Evolutionary conservation across 1,140 invertebrate genomes (phyloP), one percentile per base, ranked within the genome.

Genomic region (Anoplolepis gracilipes): DNA sequence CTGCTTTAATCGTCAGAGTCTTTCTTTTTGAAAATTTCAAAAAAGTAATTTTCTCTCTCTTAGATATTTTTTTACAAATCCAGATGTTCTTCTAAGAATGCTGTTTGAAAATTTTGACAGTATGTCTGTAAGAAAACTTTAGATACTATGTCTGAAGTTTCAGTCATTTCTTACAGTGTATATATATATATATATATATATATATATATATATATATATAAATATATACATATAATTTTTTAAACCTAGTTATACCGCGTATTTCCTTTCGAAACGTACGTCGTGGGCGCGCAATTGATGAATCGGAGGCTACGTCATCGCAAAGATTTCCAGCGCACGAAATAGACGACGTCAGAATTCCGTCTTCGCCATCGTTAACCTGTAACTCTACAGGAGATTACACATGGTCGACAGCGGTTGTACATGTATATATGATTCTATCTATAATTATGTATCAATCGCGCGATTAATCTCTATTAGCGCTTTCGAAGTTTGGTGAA

Each of bases 281-380:
- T 82, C 78, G 78, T 82, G 67, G 78, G 78, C 46, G 13, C 46
- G 46, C 78, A 55, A 82, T 82, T 82, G 78, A 82, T 82, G 55
- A 82, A 73, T 72, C 67, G 78, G 25, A 46, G 78, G 78, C 78
- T 82, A 67, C 61, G 78, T 82, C 78, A 82, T 82, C 67, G 67
- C 67, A 39, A 82, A 82, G 67, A 82, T 59, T 46, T 73, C 67
- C 36, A 73, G 65, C 67, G 46, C 36, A 25, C 67, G 36, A 73
- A 72, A 73, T 67, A 72, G 53, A 39, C 78, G 67, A 82, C 78
- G 73, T 67, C 67, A n/a, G n/a, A n/a, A n/a, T n/a, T 82, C 30
- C 53, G 11, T 69, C 64, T 22, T 70, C 53, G 22, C 30, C 19
- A 28, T 49, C 42, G n/a, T 55, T 72, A 82, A 55, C 39, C 67